Conservation (phyloP, 2,797 vertebrate species). For the Pampus argenteus region DNA sequence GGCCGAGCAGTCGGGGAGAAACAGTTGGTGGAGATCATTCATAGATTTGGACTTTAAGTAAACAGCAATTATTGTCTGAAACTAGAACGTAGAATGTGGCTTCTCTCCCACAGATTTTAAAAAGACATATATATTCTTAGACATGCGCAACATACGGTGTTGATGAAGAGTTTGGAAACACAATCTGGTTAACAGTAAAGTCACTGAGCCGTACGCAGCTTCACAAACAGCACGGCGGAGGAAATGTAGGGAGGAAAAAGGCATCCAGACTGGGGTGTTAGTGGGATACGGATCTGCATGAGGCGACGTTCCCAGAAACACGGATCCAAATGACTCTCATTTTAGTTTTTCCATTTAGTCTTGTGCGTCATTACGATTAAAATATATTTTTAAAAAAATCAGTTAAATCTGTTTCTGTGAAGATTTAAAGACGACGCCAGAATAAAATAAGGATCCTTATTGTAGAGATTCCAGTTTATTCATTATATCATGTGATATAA, state of each 20-base stretch:
- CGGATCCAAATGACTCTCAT: too few relatives aligned
- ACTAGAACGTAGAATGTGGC: not conserved
- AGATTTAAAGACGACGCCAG: not conserved
- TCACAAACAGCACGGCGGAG: constrained; percentile 12
- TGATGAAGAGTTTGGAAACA: not conserved
- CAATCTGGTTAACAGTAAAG: not conserved
- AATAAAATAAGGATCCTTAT: not conserved
- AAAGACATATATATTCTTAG: not conserved
- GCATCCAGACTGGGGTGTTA: not conserved
- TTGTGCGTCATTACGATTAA: too few relatives aligned
- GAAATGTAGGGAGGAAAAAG: not conserved
- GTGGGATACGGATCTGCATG: constrained; percentile 3
- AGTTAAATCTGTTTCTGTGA: too few relatives aligned
- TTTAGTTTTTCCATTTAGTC: too few relatives aligned
- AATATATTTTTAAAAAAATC: too few relatives aligned
- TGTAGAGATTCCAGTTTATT: constrained; percentile 3
- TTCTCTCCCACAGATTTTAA: not conserved
- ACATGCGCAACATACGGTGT: not conserved
- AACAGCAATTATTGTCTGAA: not conserved
- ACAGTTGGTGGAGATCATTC: constrained; percentile 1
- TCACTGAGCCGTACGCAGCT: constrained; percentile 2
- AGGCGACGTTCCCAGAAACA: constrained; percentile 34
- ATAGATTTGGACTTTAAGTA: not conserved
- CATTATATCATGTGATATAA: not conserved
- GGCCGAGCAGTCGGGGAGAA: not conserved